Conservation (phyloP, 2,797 vertebrate genomes). For the Tapirus indicus region DNA sequence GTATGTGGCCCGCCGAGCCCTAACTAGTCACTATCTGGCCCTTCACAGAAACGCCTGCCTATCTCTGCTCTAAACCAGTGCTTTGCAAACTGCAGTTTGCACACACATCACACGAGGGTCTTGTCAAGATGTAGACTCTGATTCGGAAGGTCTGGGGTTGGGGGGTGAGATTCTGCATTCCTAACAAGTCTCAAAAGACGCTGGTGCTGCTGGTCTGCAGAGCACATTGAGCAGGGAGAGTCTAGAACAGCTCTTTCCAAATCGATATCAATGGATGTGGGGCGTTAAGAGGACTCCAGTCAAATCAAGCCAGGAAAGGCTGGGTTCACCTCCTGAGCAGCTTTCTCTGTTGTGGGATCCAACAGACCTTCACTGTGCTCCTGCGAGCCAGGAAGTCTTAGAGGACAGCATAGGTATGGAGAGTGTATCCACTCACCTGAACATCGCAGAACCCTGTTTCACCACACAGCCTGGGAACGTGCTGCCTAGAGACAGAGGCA, state of each 20-base stretch:
- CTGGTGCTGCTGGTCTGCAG: rapidly evolving
- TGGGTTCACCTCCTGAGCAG: rapidly evolving
- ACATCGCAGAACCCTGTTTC: not conserved
- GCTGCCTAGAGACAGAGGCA: not conserved
- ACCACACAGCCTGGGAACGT: rapidly evolving
- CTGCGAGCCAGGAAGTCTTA: no score
- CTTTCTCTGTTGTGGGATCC: not conserved
- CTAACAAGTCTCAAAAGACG: not conserved
- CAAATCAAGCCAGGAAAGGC: not conserved
- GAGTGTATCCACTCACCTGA: no score
- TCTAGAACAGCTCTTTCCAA: not conserved
- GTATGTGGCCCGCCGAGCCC: rapidly evolving
- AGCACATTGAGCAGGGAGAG: no score
- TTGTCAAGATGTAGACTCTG: not conserved
- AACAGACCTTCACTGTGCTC: rapidly evolving
- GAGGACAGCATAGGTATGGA: rapidly evolving
- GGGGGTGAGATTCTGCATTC: not conserved
- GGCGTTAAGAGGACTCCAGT: no score
- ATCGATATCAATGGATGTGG: rapidly evolving
- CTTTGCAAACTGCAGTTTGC: rapidly evolving
- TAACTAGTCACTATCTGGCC: not conserved
- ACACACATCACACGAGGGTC: rapidly evolving
- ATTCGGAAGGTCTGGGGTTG: not conserved
- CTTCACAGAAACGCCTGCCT: not conserved
- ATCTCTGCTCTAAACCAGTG: not conserved